Base-by-base conservation (phyloP, 2,888 invertebrate genomes). In the Acrobasis repandana region DNA sequence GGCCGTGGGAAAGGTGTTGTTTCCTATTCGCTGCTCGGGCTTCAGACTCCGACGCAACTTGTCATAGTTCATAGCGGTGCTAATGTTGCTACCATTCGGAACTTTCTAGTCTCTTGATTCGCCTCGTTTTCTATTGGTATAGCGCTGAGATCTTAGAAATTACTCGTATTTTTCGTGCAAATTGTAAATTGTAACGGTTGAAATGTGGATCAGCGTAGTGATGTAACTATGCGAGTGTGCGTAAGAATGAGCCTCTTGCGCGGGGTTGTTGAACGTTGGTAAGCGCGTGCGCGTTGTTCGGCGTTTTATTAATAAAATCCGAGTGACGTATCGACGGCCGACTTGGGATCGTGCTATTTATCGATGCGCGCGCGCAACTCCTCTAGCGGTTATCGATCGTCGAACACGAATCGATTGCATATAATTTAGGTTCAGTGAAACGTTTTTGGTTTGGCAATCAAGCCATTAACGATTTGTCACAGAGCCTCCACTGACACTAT, bases 271-370 rank as follows among this genome's bases (percentile, higher is more conserved):
- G 89, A 88, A 88, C 89, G 85, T 75, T 78, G 47, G 11, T 76
- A 74, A 72, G 76, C 79, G 82, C 72, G 79, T 76, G 82, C 80
- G 77, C 77, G 77, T 76, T 76, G 82, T 85, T 85, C 82, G 79
- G 80, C 67, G 86, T 86, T 90, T 86, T 91, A 90, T 90, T 90
- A 90, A 90, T 90, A 90, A 90, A 88, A 85, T 85, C 76, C 77
- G 79, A 77, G 85, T 89, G 88, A 89, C 88, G 88, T 83, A 87
- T 88, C 86, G 89, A 86, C 80, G 82, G 76, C 76, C 81, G 82
- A 79, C 81, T 75, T 75, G 75, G 77, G 79, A 85, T 84, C 83
- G 80, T 75, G 84, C 89, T 89, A 88, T 88, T 88, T 88, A 88
- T 86, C 82, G 87, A 86, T 83, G 83, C 86, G 86, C 82, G 76